phyloP scores from a whole-genome alignment of 2,888 invertebrate genomes.

The Xanthia icteritia region DNA sequence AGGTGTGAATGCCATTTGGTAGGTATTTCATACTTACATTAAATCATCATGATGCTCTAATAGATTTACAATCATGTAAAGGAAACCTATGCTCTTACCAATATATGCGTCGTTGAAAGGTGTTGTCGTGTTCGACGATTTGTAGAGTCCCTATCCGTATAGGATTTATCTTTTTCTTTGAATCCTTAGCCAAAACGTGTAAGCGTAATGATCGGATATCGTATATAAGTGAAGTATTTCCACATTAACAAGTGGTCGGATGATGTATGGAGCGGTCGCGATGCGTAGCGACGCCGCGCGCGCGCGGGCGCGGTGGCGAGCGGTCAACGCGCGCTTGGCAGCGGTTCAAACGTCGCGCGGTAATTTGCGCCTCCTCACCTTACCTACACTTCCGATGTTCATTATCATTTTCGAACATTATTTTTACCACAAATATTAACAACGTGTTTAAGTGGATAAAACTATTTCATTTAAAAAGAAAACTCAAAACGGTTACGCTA shows the following conservation, averaged over 20 bases:
- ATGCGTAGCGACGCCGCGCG: background rate
- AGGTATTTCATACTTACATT: background rate
- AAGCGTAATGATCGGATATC: constrained; percentile 31
- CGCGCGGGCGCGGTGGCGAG: background rate
- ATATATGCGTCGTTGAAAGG: constrained; percentile 7
- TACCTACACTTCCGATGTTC: constrained; percentile 28
- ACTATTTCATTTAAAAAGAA: background rate
- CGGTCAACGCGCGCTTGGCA: constrained; percentile 62
- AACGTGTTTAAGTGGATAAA: too few species aligned
- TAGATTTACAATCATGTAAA: constrained; percentile 17
- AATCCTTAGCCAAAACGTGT: constrained; percentile 27
- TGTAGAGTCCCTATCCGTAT: constrained; percentile 10
- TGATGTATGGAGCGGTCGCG: constrained; percentile 29
- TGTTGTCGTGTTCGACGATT: constrained; percentile 21
- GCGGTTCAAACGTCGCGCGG: constrained; percentile 62
- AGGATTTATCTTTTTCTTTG: constrained; percentile 28
- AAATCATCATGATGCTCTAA: background rate
- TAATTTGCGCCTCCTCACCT: constrained; percentile 62
- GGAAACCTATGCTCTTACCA: background rate
- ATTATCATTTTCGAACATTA: constrained; percentile 9
- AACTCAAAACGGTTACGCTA: background rate
- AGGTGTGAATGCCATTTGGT: background rate
- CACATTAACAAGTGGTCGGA: constrained; percentile 28
- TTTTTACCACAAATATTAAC: background rate
- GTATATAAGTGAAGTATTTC: constrained; percentile 30